Percentiles rank a stretch among this genome's conserved stretches.
Evolutionary conservation across 2,888 invertebrate genomes (phyloP).

Genomic region (Andrena fulva): DNA sequence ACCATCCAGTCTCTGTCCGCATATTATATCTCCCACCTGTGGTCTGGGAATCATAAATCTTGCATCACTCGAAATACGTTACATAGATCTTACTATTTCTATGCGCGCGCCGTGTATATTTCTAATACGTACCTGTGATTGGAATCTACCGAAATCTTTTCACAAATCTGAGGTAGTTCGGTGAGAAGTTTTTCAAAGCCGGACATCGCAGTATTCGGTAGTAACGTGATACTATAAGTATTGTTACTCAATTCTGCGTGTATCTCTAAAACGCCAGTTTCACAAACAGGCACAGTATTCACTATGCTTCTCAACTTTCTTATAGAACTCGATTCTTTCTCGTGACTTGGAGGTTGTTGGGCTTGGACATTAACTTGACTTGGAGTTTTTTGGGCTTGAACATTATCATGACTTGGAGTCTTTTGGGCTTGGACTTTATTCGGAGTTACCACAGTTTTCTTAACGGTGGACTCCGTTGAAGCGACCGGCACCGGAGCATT

Average conservation of each 20-base stretch:
- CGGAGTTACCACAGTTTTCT: background rate
- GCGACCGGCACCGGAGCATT: background rate
- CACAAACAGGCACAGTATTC: constrained; percentile 9
- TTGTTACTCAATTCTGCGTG: constrained; percentile 46
- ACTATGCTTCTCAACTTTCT: constrained; percentile 38
- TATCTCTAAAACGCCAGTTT: constrained; percentile 29
- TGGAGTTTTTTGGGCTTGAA: no score
- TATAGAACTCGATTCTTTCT: background rate
- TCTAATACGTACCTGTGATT: constrained; percentile 54
- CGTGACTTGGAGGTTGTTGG: no score
- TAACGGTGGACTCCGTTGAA: background rate
- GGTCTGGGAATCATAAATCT: constrained; percentile 61
- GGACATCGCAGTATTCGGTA: constrained; percentile 8
- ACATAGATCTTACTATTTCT: background rate
- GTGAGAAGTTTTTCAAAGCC: constrained; percentile 56
- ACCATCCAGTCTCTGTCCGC: constrained; percentile 62
- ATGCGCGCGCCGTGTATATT: background rate
- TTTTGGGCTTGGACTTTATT: background rate
- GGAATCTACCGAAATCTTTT: background rate
- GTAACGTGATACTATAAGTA: constrained; percentile 64
- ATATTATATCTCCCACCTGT: constrained; percentile 73
- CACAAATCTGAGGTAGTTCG: constrained; percentile 58
- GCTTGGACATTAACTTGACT: no score
- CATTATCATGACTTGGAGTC: no score
- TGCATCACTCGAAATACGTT: background rate